A percentile compares a stretch with the other conserved stretches of the same genome.
Evolutionary conservation across 2,797 vertebrate species (phyloP).

Genomic region (Hydrolagus colliei): DNA sequence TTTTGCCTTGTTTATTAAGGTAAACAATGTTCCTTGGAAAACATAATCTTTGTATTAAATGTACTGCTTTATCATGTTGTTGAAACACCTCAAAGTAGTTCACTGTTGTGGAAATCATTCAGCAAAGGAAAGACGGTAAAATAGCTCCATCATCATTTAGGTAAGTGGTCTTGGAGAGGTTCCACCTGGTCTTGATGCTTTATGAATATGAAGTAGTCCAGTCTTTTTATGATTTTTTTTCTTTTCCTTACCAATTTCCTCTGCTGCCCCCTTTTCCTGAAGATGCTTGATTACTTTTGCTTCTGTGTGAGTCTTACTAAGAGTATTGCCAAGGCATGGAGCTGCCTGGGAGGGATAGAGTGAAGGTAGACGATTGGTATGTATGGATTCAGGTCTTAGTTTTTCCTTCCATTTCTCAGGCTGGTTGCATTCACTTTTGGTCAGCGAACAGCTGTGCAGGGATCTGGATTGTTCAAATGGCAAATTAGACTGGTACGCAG

Average conservation of each 20-base stretch:
- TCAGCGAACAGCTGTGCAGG: not conserved
- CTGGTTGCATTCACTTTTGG: not conserved
- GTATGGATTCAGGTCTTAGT: not conserved
- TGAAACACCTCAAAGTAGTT: too few species aligned
- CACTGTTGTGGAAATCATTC: too few species aligned
- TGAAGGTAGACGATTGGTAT: not conserved
- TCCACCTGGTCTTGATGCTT: not conserved
- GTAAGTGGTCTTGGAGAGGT: not conserved
- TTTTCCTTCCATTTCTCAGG: not conserved
- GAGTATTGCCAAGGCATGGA: too few species aligned
- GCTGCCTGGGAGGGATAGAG: too few species aligned
- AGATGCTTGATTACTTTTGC: not conserved
- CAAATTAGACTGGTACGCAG: not conserved
- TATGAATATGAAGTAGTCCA: not conserved
- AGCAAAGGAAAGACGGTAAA: too few species aligned
- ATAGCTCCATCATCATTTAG: not conserved
- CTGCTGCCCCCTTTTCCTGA: not conserved
- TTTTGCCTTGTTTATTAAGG: too few species aligned
- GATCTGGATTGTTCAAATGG: not conserved
- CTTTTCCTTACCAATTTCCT: not conserved
- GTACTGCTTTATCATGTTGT: too few species aligned
- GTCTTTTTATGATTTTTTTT: not conserved
- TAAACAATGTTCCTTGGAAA: too few species aligned
- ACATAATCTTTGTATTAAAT: too few species aligned
- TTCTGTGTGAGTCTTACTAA: too few species aligned